Evolutionary conservation across 2,797 vertebrate genomes (phyloP), one percentile per base, ranked within the genome.

Genomic region (Microcaecilia unicolor): DNA sequence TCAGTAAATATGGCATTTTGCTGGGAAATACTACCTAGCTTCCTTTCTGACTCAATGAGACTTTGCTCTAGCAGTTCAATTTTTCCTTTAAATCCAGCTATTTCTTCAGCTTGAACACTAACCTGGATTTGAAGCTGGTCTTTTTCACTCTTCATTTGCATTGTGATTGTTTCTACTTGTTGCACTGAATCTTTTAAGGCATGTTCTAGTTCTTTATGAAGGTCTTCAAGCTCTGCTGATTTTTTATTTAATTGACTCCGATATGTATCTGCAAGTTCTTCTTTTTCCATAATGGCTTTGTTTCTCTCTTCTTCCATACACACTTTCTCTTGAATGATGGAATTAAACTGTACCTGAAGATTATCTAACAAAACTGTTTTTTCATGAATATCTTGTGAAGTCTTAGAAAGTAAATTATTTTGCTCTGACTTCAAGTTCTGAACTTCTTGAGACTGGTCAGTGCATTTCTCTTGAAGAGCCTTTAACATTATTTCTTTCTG

Each of bases 121-220:
- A 95, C 92, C 91, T 91, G 68, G 48, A 69, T 78, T 72, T 80
- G 86, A 17, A 90, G 86, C 51, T 66, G 81, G 62, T 83, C 72
- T 58, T 69, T 84, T 69, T 89, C 81, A 11, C 61, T 73, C 66
- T 63, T 63, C 79, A 79, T 52, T 31, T 62, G 58, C 41, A 51
- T 41, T 37, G 20, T 55, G 24, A 59, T 35, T 39, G 68, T 58
- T 22, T 55, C 50, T 42, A 72, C 52, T 49, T 67, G 70, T 64
- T 79, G 70, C 62, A 70, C 57, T 3, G 50, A 64, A 39, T 81
- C 65, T 14, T 49, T 80, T 51, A 81, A 53, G 58, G 52, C 76
- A 57, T 51, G 60, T 68, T 77, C 74, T 49, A 78, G 60, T 43
- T 74, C 82, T 67, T 76, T 73, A 54, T 65, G 56, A 31, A 78